phyloP scores from a whole-genome alignment of 2,797 vertebrate species.

The Okamejei kenojei region DNA sequence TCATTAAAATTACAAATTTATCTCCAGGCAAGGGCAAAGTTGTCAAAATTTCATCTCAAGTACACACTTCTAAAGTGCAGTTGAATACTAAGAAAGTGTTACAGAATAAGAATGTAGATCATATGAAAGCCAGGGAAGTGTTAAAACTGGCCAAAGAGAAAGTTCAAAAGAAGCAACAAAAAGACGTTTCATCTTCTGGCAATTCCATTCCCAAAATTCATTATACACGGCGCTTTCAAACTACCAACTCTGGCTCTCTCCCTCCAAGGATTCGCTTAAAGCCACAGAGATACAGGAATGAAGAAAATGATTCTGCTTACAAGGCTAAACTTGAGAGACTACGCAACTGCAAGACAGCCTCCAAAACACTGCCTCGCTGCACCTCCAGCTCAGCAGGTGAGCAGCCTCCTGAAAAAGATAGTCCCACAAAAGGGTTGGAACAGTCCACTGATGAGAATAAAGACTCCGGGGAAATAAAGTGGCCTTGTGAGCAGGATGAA shows the following conservation, averaged over 20 bases:
- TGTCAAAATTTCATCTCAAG: slow-evolving; percentile 61
- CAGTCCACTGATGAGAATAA: slow-evolving; percentile 64
- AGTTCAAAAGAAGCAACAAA: slow-evolving; percentile 72
- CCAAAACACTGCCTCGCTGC: slow-evolving; percentile 71
- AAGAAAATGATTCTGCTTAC: slow-evolving; percentile 80
- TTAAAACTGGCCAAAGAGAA: slow-evolving; percentile 81
- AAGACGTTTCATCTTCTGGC: slow-evolving; percentile 67
- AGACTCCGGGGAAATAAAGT: slow-evolving; percentile 62
- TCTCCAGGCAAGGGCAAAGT: slow-evolving; percentile 65
- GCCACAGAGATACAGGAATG: slow-evolving; percentile 93
- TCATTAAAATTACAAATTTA: slow-evolving; percentile 67
- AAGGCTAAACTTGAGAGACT: slow-evolving; percentile 77
- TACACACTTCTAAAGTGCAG: slow-evolving; percentile 66
- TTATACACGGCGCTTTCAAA: slow-evolving; percentile 86
- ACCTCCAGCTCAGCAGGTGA: slow-evolving; percentile 68
- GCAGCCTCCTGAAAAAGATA: slow-evolving; percentile 68
- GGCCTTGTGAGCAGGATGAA: slow-evolving; percentile 65
- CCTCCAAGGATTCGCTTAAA: slow-evolving; percentile 84
- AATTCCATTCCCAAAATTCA: slow-evolving; percentile 82
- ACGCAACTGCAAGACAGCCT: slow-evolving; percentile 66
- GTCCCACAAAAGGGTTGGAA: slow-evolving; percentile 65
- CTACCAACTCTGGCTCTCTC: slow-evolving; percentile 72
- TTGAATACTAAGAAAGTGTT: slow-evolving; percentile 83
- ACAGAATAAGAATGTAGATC: slow-evolving; percentile 80
- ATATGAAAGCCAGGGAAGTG: slow-evolving; percentile 77